Percentiles rank a stretch among this genome's conserved stretches.
phyloP scores from a whole-genome alignment of 2,113 vertebrate genomes.

The Grallaria varia region DNA sequence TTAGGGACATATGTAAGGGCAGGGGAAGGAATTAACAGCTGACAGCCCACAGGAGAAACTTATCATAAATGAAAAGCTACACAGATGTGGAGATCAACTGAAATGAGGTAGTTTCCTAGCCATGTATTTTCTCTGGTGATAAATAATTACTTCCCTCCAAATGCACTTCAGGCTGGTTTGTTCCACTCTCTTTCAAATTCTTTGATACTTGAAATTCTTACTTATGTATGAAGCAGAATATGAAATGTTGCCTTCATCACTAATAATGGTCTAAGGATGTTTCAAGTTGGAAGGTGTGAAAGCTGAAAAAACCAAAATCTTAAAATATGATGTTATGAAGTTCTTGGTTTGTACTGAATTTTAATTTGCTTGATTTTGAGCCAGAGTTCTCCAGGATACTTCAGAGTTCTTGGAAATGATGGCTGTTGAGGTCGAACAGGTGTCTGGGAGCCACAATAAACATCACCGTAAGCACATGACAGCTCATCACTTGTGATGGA shows the following conservation, averaged over 20 bases:
- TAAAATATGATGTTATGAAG: neutral
- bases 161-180: neutral
- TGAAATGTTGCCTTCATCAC: neutral
- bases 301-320: neutral
- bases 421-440: neutral
- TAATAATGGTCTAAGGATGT: neutral
- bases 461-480: neutral
- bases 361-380: neutral
- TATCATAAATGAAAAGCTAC: neutral
- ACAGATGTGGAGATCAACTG: neutral
- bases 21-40: neutral
- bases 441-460: neutral
- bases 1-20: neutral
- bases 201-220: neutral
- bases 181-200: neutral
- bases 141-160: neutral
- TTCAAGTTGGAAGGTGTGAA: neutral
- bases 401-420: fast-evolving
- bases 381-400: neutral
- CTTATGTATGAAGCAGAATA: neutral
- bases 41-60: neutral
- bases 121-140: neutral
- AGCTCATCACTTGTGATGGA: neutral
- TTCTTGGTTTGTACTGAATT: neutral
- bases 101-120: neutral